Percentiles rank a stretch among this genome's conserved stretches.
phyloP scores from a whole-genome alignment of 2,797 vertebrate genomes.

The Karalla daura region DNA sequence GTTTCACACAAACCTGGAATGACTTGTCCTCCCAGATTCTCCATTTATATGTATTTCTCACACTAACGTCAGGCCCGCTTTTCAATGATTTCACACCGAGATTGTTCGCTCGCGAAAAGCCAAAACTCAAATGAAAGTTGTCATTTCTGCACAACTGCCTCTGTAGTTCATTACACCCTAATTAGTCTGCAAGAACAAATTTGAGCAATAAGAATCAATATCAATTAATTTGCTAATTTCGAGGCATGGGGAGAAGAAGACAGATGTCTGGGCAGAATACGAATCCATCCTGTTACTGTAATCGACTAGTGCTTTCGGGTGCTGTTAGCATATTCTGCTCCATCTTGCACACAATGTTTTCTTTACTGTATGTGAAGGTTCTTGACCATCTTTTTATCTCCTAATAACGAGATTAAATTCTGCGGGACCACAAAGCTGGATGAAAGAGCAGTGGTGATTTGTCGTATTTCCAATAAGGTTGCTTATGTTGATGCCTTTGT shows the following conservation, averaged over 20 bases:
- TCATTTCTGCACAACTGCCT: slow-evolving; percentile 48
- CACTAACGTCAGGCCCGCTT: no score
- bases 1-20: slow-evolving; percentile 11
- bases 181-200: slow-evolving; percentile 58
- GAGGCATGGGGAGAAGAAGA: slow-evolving; percentile 24
- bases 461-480: slow-evolving; percentile 2
- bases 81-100: no score
- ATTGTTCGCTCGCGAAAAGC: not conserved
- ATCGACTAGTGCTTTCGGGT: slow-evolving; percentile 19
- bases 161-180: slow-evolving; percentile 60
- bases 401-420: slow-evolving; percentile 1
- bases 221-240: slow-evolving; percentile 68
- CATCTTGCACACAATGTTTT: slow-evolving; percentile 4
- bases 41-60: no score
- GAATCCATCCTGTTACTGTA: slow-evolving; percentile 42
- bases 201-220: slow-evolving; percentile 62
- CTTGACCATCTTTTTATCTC: not conserved
- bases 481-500: not conserved
- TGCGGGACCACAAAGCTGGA: not conserved
- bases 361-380: not conserved
- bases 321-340: slow-evolving; percentile 14
- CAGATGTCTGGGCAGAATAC: slow-evolving; percentile 48
- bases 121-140: slow-evolving; percentile 53
- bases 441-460: not conserved
- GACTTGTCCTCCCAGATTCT: slow-evolving; percentile 2